These are phyloP conservation scores for Leucophenga montana DNA, from an alignment of 2,888 invertebrate species.

Conservation along the genomic window DNA sequence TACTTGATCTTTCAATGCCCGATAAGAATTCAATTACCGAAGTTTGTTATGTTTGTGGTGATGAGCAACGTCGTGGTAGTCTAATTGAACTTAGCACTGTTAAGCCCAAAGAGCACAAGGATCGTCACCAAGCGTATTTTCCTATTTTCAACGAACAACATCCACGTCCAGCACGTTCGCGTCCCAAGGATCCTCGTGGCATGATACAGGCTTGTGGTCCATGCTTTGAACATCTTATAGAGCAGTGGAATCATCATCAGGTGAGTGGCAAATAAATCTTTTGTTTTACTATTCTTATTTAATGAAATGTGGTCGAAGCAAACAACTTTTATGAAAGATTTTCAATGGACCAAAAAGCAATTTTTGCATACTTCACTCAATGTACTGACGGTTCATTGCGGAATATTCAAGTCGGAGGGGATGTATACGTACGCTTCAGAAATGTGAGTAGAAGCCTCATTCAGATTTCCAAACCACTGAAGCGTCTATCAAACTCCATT, in stretches of 20 bases:
- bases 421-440: too few relatives aligned
- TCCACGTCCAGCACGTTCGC: constrained; percentile 87
- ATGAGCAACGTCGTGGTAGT: constrained; percentile 88
- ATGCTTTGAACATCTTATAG: constrained; percentile 88
- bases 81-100: constrained; percentile 81
- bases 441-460: too few relatives aligned
- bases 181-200: constrained; percentile 88
- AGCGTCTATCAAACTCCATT: too few relatives aligned
- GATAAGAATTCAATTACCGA: constrained; percentile 93
- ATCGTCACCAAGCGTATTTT: constrained; percentile 79
- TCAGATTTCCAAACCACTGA: too few relatives aligned
- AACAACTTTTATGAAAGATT: too few relatives aligned
- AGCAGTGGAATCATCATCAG: constrained; percentile 90
- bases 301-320: too few relatives aligned
- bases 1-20: constrained; percentile 91
- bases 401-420: too few relatives aligned
- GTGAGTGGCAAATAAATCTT: constrained; percentile 68
- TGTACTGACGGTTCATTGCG: too few relatives aligned
- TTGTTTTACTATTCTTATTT: too few relatives aligned
- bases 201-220: constrained; percentile 86
- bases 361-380: too few relatives aligned
- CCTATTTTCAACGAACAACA: constrained; percentile 84
- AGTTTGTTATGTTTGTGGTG: constrained; percentile 92
- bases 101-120: constrained; percentile 75
- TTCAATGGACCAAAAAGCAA: too few relatives aligned